These are phyloP conservation scores for Monomorium pharaonis DNA, from an alignment of 1,140 invertebrate species.

Conservation along the genomic window DNA sequence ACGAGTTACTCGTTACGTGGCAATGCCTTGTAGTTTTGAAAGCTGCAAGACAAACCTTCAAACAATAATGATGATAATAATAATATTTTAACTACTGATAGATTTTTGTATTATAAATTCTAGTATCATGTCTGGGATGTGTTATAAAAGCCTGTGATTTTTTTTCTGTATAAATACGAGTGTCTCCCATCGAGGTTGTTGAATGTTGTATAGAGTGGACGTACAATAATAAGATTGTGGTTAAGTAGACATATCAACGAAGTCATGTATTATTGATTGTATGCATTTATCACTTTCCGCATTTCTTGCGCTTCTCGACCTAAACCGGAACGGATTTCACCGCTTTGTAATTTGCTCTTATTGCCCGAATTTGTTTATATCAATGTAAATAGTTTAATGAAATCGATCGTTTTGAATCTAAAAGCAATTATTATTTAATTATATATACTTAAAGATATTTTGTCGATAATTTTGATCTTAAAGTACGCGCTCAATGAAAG, in stretches of 20 bases:
- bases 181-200: conserved; percentile 55
- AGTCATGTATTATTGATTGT: conserved; percentile 68
- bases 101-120: conserved; percentile 48
- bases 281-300: conserved; percentile 61
- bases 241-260: conserved; percentile 80
- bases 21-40: conserved; percentile 8
- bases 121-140: conserved; percentile 22
- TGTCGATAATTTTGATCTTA: neutral
- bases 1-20: neutral
- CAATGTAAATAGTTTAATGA: conserved; percentile 32
- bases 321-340: neutral
- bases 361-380: neutral
- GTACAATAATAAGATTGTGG: conserved; percentile 75
- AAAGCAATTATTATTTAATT: neutral
- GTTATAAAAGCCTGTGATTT: conserved; percentile 46
- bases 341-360: neutral
- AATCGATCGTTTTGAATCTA: neutral
- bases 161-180: conserved; percentile 64
- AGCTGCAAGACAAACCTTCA: neutral
- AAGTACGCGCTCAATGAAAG: neutral
- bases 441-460: neutral
- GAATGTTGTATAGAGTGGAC: conserved; percentile 58
- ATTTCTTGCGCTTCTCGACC: conserved; percentile 40
- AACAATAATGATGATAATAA: conserved; percentile 47
- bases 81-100: conserved; percentile 49